phyloP scores from a whole-genome alignment of 2,797 vertebrate genomes.

The Anabacerthia variegaticeps region DNA sequence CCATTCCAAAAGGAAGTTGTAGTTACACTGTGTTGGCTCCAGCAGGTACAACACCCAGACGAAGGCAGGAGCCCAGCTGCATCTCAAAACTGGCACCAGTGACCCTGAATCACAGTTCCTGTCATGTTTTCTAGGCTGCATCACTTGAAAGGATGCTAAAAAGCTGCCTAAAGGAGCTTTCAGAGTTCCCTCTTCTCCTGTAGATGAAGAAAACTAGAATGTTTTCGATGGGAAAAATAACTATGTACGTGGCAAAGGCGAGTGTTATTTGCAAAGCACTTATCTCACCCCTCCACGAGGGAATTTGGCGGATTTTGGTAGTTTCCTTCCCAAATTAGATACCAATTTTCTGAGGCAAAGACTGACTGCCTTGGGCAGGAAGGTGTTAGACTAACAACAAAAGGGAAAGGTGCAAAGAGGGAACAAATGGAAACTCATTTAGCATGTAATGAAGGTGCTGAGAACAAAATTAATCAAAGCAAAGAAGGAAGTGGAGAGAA shows the following conservation, averaged over 20 bases:
- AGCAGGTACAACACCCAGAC: background rate
- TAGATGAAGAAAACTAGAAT: background rate
- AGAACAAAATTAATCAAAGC: slow-evolving; percentile 59
- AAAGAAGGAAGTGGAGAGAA: slow-evolving; percentile 39
- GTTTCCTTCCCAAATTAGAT: slow-evolving; percentile 10
- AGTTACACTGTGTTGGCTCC: background rate
- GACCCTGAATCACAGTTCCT: background rate
- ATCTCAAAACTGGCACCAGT: background rate
- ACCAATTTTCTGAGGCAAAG: slow-evolving; percentile 22
- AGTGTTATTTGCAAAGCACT: background rate
- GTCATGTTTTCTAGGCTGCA: background rate
- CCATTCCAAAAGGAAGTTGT: background rate
- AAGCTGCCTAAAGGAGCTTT: background rate
- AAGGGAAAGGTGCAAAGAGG: slow-evolving; percentile 65
- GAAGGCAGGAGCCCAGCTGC: background rate
- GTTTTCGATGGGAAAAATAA: background rate
- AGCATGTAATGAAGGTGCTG: slow-evolving; percentile 42
- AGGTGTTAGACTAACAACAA: slow-evolving; percentile 65
- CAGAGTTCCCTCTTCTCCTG: background rate
- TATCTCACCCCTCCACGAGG: background rate
- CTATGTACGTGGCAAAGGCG: background rate
- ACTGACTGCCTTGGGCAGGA: background rate
- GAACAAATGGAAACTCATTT: slow-evolving; percentile 67
- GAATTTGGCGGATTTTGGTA: background rate
- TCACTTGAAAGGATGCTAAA: background rate